Base-by-base conservation (phyloP, 1,140 invertebrate genomes). In the Cydia strobilella region DNA sequence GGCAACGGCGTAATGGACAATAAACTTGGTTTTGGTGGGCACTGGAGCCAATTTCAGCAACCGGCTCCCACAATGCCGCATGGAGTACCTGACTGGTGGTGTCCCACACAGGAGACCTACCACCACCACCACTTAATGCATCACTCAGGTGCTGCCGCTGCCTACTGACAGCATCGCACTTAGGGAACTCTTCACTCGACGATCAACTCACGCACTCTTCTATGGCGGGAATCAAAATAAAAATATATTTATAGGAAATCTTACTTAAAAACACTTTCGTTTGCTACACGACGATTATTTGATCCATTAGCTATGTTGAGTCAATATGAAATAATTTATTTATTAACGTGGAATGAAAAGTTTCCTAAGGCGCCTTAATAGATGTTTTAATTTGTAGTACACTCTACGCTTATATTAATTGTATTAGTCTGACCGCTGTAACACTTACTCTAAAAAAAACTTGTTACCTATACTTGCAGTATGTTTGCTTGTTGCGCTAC, bases 91-190 rank as follows among this genome's bases (percentile, higher is more conserved):
- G 93, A 93, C 39, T 93, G 93, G 93, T 93, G 92, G 86, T 93
- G 93, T 77, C 93, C 92, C 10, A 86, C 91, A n/a, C 90, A 92
- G 77, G 90, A 91, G 74, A 81, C 89, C 31, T 92, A 92, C 74
- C 90, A 92, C 77, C 90, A 92, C 74, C 88, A 93, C 62, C 92
- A 93, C 71, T 83, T 93, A 72, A 92, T 93, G 88, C 93, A 93
- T 76, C 91, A 92, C 77, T 88, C 91, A 2, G 91, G 93, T 2
- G 92, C 93, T 2, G 90, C 92, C 20, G 91, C 93, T 39, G 93
- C 93, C 5, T 93, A 93, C 83, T 93, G 93, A 93, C 93, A 90
- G 54, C 90, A 93, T 75, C 92, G 90, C 91, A 88, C 89, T 92
- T 93, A 93, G 92, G 87, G 82, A 86, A 90, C 89, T 91, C 84